Conservation (phyloP, 2,113 vertebrate genomes). For the Regulus satrapa region DNA sequence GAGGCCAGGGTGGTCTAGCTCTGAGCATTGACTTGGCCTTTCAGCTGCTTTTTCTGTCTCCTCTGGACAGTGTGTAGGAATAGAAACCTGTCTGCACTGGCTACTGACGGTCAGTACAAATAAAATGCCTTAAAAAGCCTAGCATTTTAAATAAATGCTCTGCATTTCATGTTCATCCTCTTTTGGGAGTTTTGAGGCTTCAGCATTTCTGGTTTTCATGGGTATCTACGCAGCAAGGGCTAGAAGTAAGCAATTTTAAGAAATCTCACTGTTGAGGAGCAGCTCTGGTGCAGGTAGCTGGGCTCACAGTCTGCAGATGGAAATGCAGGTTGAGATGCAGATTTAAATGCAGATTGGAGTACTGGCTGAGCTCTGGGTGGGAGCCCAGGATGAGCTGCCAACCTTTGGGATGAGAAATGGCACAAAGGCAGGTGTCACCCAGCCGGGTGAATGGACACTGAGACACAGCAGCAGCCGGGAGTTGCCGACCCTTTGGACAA, state of each 20-base stretch:
- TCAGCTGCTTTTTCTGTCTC: background rate
- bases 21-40: background rate
- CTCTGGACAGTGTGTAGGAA: background rate
- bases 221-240: background rate
- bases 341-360: background rate
- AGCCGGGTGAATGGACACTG: background rate
- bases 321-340: background rate
- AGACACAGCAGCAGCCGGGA: background rate
- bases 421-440: background rate
- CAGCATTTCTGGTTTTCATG: background rate
- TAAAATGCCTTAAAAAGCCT: background rate
- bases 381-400: background rate
- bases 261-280: background rate
- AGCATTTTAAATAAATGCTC: background rate
- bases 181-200: background rate
- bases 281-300: background rate
- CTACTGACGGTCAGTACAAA: background rate
- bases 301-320: background rate
- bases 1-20: background rate
- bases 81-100: background rate
- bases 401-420: background rate
- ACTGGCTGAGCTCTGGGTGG: background rate
- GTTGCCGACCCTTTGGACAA: background rate
- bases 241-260: background rate
- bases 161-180: background rate